Base-by-base conservation (phyloP, 1,140 invertebrate genomes). In the Polypedilum pembai region DNA sequence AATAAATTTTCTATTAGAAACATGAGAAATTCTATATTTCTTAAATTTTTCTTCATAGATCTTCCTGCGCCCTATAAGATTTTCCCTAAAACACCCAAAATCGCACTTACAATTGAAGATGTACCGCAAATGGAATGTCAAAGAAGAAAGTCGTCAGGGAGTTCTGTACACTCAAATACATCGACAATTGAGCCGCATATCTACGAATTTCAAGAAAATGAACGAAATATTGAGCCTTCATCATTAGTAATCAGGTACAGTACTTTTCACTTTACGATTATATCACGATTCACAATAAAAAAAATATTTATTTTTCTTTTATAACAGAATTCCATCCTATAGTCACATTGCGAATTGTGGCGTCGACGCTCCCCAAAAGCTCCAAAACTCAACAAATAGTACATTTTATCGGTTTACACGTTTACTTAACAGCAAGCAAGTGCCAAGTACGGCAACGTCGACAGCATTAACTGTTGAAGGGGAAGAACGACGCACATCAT, bases 371-470 rank as follows among this genome's bases (percentile, higher is more conserved):
- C 12, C 45, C 15, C 45, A 12, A 56, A 56, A 56, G 45, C 12
- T 56, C n/a, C 45, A 56, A 3, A 56, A 56, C 10, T 56, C 45
- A n/a, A 56, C 45, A 56, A 56, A 56, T n/a, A 56, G 45, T n/a
- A 56, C 45, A 56, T 56, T 56, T 56, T 56, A 56, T 56, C 45
- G 45, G 12, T 56, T 56, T n/a, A 56, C 45, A 56, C 45, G 45
- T 56, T 56, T 56, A 56, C 45, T 56, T n/a, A 56, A 56, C 45
- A 56, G 45, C 45, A 56, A 56, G 45, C 45, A 56, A 56, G 45
- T 56, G n/a, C 45, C 45, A 15, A 56, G 15, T 56, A 12, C 24
- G 24, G 24, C 24, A 33, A 33, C 24, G 24, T 3, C 24, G 24
- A 33, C 24, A 3, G 24, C 5, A 5, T 33, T 33, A 33, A 3